These are phyloP conservation scores for Drosophila navojoa DNA, from an alignment of 1,140 invertebrate species.

Conservation along the genomic window DNA sequence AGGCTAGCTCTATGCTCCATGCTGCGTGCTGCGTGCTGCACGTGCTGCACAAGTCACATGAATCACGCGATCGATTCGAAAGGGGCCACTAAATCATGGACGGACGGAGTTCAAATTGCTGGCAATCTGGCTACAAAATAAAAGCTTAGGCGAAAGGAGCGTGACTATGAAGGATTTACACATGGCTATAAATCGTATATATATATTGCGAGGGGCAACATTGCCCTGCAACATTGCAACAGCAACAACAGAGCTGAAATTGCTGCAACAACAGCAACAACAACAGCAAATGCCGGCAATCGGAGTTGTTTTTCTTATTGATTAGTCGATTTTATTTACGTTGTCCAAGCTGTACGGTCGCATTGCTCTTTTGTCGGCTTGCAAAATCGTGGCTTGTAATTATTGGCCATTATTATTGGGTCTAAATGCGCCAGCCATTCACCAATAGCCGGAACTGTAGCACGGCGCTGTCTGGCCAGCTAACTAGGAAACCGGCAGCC, in stretches of 20 bases:
- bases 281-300: constrained; percentile 46
- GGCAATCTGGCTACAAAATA: constrained; percentile 27
- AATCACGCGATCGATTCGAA: constrained; percentile 47
- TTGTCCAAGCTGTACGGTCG: constrained; percentile 14
- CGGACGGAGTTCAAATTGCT: constrained; percentile 42
- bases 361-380: constrained; percentile 48
- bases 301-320: constrained; percentile 63
- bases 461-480: constrained; percentile 7
- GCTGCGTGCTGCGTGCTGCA: constrained; percentile 22
- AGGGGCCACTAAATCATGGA: constrained; percentile 70
- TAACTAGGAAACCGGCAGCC: constrained; percentile 60
- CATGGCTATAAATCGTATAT: constrained; percentile 64
- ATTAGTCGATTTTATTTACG: constrained; percentile 69
- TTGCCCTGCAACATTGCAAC: constrained; percentile 21
- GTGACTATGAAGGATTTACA: constrained; percentile 67
- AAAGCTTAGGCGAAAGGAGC: constrained; percentile 47
- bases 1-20: neutral
- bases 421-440: constrained; percentile 50
- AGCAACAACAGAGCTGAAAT: constrained; percentile 3
- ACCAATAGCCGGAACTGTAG: constrained; percentile 67
- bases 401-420: constrained; percentile 76
- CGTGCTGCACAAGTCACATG: constrained; percentile 33
- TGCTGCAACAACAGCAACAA: neutral
- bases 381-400: constrained; percentile 77
- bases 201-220: constrained; percentile 23